Base-by-base conservation (phyloP, 2,888 invertebrate genomes). In the Plagiodera versicolora region DNA sequence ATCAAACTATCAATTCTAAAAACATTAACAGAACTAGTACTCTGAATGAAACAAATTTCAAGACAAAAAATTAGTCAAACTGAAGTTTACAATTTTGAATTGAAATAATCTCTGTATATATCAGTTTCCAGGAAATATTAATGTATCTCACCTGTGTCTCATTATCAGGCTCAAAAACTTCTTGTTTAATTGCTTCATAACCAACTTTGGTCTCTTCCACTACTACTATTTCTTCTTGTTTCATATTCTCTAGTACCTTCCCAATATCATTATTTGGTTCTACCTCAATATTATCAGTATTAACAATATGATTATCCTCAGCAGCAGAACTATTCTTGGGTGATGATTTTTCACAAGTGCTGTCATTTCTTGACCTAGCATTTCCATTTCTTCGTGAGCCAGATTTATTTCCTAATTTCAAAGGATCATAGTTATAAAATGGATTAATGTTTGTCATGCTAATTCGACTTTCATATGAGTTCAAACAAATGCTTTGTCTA, bases 401-500 rank as follows among this genome's bases (percentile, higher is more conserved):
- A 44, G 32, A 44, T 45, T 65, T 67, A 32, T 56, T 67, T 8
- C 56, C 53, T 19, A 66, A 24, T 49, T 66, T 66, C 39, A 50
- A 63, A 35, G 61, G 44, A 20, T 46, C 50, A 48, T 60, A 58
- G 30, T 62, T 63, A 56, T 52, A 54, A 39, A 54, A 63, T 14
- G 61, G 39, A 47, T 60, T 61, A 35, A 65, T 53, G 16, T 56
- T 80, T 65, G 83, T 85, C 2, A 85, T 79, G 2, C 88, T 87
- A 72, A 90, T 83, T 35, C 91, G 83, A 74, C 89, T 88, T 69
- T 92, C 87, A 70, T 92, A 91, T 0, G 91, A 88, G 55, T 87
- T 86, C 69, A 93, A 85, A 76, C 91, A 90, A 17, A 93, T 89
- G 72, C 89, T 90, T 72, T 89, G 87, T 71, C 89, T 89, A 60